Evolutionary conservation across 2,888 invertebrate species (phyloP).

Genomic region (Eristalis arbustorum): DNA sequence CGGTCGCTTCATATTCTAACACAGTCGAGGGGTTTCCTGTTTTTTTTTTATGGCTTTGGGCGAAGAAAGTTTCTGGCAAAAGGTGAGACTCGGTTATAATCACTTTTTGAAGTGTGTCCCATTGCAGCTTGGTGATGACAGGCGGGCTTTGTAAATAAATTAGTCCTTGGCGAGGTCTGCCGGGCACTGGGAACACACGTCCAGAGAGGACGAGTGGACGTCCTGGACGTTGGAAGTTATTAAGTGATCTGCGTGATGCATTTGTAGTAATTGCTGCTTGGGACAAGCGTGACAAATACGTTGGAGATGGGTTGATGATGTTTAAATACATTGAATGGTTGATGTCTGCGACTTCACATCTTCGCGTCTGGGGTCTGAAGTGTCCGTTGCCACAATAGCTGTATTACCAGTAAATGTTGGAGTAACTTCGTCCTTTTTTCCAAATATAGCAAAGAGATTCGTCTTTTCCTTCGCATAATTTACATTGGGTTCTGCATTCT

Average conservation of each 20-base stretch:
- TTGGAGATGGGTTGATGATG: neutral
- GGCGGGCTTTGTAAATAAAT: conserved; percentile 51
- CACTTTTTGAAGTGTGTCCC: conserved; percentile 58
- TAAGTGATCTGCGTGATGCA: conserved; percentile 20
- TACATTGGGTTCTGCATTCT: too few species aligned
- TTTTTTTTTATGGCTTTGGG: conserved; percentile 8
- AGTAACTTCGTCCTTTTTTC: too few species aligned
- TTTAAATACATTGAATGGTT: neutral
- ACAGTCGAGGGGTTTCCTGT: neutral
- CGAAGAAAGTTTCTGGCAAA: conserved; percentile 41
- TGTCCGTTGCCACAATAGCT: too few species aligned
- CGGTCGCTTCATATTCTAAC: conserved; percentile 18
- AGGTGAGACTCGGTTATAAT: conserved; percentile 54
- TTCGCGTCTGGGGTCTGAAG: too few species aligned
- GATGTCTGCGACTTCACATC: too few species aligned
- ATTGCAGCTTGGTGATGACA: conserved; percentile 32
- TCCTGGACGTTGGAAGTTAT: neutral
- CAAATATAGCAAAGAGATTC: too few species aligned
- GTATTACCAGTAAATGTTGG: too few species aligned
- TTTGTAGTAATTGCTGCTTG: neutral
- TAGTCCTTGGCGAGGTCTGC: neutral
- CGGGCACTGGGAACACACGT: neutral
- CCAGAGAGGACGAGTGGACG: neutral
- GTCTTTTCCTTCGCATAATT: too few species aligned
- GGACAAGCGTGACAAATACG: neutral